Base-by-base conservation (phyloP, 2,797 vertebrate genomes). In the Anas bernieri region DNA sequence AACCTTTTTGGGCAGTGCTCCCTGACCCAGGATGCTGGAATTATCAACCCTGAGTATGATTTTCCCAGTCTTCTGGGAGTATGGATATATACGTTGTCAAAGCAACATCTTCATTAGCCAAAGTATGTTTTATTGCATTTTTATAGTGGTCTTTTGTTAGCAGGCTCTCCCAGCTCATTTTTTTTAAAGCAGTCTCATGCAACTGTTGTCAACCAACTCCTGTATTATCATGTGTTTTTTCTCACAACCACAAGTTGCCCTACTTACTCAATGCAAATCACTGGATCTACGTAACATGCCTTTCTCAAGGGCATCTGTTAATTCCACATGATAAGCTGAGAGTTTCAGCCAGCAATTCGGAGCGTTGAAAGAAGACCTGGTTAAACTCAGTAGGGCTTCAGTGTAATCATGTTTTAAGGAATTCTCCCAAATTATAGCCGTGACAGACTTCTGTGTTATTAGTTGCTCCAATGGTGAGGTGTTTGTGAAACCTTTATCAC, bases 241-340 rank as follows among this genome's bases (percentile, higher is more conserved):
- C 1, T 56, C n/a, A 45, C 56, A 83, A 63, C 43, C 59, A 79
- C 52, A 80, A 88, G 68, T 82, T 96, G 83, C 86, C 92, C 94
- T 95, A 90, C 83, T 94, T 95, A 95, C 52, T 48, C 87, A 77
- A 18, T 50, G 87, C 83, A 93, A 79, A 92, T 92, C 94, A 58
- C 89, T 77, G 80, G 66, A 73, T 84, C 90, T 94, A 54, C 3
- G 3, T 91, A 83, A 90, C 25, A 2, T 70, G 70, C 30, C 89
- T 94, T 94, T 94, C 85, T 85, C 91, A 96, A 95, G 93, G 95
- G 81, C 94, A 95, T 95, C 81, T 87, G 52, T 83, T 96, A 94
- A 94, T 96, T 91, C 94, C 33, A 2, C 11, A 2, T 86, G 89
- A 91, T 90, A 88, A 81, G 75, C 90, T 86, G 83, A 30, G 80